Evolutionary conservation across 2,113 vertebrate genomes (phyloP).

Genomic region (Epinephelus moara): DNA sequence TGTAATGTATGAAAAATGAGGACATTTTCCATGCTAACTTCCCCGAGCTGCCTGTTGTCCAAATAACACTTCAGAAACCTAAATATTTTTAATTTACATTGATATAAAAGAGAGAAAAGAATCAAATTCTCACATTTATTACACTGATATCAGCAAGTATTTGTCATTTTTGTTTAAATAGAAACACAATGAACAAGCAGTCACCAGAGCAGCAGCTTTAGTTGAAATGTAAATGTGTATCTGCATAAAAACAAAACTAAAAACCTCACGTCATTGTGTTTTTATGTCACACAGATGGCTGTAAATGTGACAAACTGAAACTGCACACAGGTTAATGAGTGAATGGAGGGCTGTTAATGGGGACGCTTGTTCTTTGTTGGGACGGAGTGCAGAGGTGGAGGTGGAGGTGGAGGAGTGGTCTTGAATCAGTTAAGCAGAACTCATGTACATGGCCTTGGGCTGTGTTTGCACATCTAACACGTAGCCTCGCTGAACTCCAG

Average conservation of each 20-base stretch:
- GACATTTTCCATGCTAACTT: background rate
- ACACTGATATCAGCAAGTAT: background rate
- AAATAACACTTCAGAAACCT: background rate
- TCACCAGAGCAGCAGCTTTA: background rate
- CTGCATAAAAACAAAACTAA: background rate
- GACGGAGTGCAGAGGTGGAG: slow-evolving; percentile 12
- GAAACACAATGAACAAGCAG: background rate
- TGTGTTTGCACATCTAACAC: slow-evolving; percentile 72
- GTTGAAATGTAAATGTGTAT: background rate
- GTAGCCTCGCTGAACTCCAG: slow-evolving; percentile 21
- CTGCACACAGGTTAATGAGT: slow-evolving; percentile 47
- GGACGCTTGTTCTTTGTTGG: slow-evolving; percentile 38
- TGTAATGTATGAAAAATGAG: background rate
- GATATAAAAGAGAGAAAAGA: background rate
- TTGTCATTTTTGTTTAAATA: background rate
- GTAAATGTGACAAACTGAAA: background rate
- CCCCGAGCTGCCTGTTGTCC: background rate
- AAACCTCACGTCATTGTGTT: no score
- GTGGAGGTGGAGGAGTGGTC: slow-evolving; percentile 22
- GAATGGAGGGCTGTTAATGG: slow-evolving; percentile 24
- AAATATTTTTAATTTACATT: background rate
- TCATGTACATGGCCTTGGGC: slow-evolving; percentile 64
- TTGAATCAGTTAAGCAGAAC: slow-evolving; percentile 21
- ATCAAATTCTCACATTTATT: background rate
- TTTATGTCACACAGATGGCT: background rate